These are phyloP conservation scores for Psittacus erithacus DNA, from an alignment of 2,113 vertebrate species.

Conservation along the genomic window DNA sequence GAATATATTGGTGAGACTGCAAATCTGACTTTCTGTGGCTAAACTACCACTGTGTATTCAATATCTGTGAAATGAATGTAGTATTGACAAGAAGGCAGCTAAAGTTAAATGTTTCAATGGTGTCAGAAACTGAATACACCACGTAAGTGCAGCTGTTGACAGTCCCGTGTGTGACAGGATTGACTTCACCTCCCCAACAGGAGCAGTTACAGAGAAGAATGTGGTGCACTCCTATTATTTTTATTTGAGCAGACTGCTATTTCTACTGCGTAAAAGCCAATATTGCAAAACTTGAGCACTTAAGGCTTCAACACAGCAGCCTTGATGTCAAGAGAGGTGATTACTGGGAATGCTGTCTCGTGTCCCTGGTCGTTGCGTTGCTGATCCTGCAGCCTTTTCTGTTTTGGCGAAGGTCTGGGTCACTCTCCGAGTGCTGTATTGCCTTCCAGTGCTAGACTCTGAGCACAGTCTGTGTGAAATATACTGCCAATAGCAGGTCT, in stretches of 20 bases:
- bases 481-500: neutral
- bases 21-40: neutral
- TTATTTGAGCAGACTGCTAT: neutral
- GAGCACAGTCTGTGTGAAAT: neutral
- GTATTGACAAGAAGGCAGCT: neutral
- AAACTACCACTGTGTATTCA: neutral
- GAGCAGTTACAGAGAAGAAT: neutral
- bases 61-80: neutral
- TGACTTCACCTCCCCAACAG: neutral
- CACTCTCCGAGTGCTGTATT: neutral
- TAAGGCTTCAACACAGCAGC: neutral
- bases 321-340: neutral
- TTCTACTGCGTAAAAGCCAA: neutral
- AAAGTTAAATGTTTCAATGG: neutral
- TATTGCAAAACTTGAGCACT: neutral
- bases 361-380: fast-evolving
- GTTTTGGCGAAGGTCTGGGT: neutral
- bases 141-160: neutral
- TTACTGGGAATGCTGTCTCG: neutral
- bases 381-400: neutral
- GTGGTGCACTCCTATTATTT: neutral
- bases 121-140: neutral
- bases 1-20: neutral
- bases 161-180: neutral
- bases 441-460: neutral